These are phyloP conservation scores for Spongia lamella DNA, from an alignment of 37 sponge, comb jelly and placozoan genomes.

Conservation along the genomic window DNA sequence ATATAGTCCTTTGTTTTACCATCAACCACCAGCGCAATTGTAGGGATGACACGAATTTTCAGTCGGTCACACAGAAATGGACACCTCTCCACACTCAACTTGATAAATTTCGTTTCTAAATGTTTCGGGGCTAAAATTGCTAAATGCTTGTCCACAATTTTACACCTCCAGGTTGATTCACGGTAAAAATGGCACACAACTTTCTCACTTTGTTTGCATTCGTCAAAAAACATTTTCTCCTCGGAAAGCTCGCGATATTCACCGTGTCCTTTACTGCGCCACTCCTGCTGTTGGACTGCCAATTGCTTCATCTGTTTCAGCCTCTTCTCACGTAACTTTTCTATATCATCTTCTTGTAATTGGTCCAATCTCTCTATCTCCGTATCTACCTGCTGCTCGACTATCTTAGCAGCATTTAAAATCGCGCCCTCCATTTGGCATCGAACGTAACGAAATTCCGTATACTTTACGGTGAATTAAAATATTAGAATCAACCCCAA, in stretches of 20 bases:
- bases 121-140: constrained; percentile 86
- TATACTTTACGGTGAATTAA: too few relatives aligned
- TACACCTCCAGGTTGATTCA: constrained; percentile 86
- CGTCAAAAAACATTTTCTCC: constrained; percentile 97
- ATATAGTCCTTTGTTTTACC: constrained; percentile 82
- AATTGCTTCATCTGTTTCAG: constrained; percentile 82
- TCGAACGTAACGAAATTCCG: too few relatives aligned
- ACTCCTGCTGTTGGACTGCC: constrained; percentile 82
- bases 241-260: constrained; percentile 77
- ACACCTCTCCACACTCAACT: constrained; percentile 86
- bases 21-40: constrained; percentile 78
- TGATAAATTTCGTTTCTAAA: constrained; percentile 89
- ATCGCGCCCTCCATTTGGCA: constrained; percentile 59
- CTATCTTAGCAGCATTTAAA: constrained; percentile 59
- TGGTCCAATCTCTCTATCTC: constrained; percentile 86
- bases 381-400: constrained; percentile 80
- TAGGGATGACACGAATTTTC: constrained; percentile 86
- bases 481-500: constrained; percentile 8
- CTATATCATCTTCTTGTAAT: constrained; percentile 84
- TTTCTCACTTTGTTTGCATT: constrained; percentile 82
- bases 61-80: constrained; percentile 92
- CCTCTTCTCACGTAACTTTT: constrained; percentile 55
- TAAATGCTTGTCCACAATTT: constrained; percentile 98
- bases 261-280: constrained; percentile 86
- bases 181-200: constrained; percentile 94